Evolutionary conservation across 2,113 vertebrate genomes (phyloP).

Genomic region (Vidua macroura): DNA sequence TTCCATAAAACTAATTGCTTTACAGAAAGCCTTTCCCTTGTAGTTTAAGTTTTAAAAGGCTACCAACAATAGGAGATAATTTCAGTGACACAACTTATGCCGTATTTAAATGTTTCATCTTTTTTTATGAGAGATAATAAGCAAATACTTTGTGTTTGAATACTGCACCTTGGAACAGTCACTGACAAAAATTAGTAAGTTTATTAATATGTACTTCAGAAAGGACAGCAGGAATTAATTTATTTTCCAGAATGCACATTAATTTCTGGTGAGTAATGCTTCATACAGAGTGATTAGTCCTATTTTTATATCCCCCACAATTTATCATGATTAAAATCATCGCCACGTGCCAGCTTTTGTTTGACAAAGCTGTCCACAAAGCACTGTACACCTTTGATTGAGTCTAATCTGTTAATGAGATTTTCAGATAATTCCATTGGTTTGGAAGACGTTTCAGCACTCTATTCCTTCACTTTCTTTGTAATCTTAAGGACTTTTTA

Average conservation of each 20-base stretch:
- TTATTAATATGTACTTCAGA: neutral
- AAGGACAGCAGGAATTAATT: neutral
- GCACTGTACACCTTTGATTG: neutral
- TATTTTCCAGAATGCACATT: neutral
- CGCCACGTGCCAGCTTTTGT: neutral
- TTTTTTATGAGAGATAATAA: neutral
- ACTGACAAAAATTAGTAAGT: neutral
- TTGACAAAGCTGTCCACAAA: neutral
- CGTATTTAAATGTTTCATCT: neutral
- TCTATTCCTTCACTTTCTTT: neutral
- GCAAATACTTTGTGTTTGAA: neutral
- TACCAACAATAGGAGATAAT: neutral
- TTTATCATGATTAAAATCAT: slow-evolving; percentile 9
- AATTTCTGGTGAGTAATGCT: slow-evolving; percentile 13
- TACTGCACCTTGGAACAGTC: neutral
- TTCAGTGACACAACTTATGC: neutral
- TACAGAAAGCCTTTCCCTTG: neutral
- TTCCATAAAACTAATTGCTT: neutral
- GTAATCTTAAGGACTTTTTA: neutral
- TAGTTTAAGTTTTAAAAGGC: neutral
- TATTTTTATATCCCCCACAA: neutral
- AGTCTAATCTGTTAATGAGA: neutral
- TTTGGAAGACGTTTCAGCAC: neutral
- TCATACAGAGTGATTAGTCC: neutral
- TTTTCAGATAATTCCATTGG: neutral